Conservation (phyloP, 2,888 invertebrate species). For the Xylota segnis region DNA sequence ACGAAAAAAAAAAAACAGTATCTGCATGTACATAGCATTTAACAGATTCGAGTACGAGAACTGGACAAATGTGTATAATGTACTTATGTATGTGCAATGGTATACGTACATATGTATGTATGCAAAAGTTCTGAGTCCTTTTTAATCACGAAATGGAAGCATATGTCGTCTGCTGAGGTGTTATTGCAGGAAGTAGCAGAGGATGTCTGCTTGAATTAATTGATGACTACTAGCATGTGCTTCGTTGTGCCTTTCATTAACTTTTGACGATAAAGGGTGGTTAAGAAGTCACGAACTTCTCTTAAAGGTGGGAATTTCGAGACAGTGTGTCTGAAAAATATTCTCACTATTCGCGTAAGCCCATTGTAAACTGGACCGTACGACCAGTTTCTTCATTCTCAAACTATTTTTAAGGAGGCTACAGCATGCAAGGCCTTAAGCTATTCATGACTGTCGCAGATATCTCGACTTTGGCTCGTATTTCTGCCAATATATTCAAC, state of each 20-base stretch:
- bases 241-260: conserved; percentile 40
- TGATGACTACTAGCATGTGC: conserved; percentile 38
- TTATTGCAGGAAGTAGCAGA: conserved; percentile 16
- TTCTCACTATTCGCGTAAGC: too few species aligned
- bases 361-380: too few species aligned
- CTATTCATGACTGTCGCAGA: too few species aligned
- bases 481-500: too few species aligned
- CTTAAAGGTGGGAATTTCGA: neutral
- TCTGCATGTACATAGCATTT: conserved; percentile 30
- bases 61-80: neutral
- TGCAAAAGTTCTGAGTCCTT: conserved; percentile 23
- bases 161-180: conserved; percentile 47
- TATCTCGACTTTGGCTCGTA: too few species aligned
- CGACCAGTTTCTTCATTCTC: too few species aligned
- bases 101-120: conserved; percentile 1
- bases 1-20: conserved; percentile 4
- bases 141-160: conserved; percentile 39
- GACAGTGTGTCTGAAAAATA: conserved; percentile 16
- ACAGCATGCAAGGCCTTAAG: too few species aligned
- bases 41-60: conserved; percentile 7
- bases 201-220: conserved; percentile 63
- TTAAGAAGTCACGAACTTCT: conserved; percentile 1
- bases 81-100: conserved; percentile 15
- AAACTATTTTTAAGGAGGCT: too few species aligned
- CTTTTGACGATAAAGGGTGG: conserved; percentile 15